These are phyloP conservation scores for Pterocles gutturalis DNA, from an alignment of 2,113 vertebrate genomes.

Conservation along the genomic window DNA sequence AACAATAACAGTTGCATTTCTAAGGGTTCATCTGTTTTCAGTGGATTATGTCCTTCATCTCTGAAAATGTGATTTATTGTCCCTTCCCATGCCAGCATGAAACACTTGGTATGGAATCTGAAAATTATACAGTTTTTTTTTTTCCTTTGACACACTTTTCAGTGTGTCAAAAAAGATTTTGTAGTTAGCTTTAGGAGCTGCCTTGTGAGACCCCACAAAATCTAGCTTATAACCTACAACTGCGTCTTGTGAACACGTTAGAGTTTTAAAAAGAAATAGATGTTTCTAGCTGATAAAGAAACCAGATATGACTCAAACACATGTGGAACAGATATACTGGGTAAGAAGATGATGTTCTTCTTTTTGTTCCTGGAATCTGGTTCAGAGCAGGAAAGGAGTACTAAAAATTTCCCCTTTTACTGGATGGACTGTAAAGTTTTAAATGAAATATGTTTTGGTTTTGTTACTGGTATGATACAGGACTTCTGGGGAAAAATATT, in stretches of 20 bases:
- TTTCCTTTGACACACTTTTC: background rate
- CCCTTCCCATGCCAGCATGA: background rate
- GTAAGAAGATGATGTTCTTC: background rate
- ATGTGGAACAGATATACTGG: background rate
- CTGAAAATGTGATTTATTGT: background rate
- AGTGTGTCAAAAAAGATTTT: background rate
- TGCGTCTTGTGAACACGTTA: background rate
- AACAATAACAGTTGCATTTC: background rate
- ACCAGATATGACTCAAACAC: background rate
- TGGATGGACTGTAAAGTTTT: background rate
- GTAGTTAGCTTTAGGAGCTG: background rate
- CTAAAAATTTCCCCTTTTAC: constrained; percentile 2
- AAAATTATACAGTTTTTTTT: background rate
- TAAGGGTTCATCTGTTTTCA: background rate
- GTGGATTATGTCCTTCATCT: background rate
- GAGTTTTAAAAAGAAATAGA: background rate
- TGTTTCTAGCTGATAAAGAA: background rate
- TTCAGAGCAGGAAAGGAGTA: background rate
- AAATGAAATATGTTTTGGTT: background rate
- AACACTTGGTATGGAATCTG: background rate
- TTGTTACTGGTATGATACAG: background rate
- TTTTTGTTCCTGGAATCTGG: background rate
- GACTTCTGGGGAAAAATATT: background rate
- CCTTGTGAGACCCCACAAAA: background rate
- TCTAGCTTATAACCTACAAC: background rate